Evolutionary conservation across 2,888 invertebrate genomes (phyloP).

Genomic region (Stenoptilia bipunctidactyla): DNA sequence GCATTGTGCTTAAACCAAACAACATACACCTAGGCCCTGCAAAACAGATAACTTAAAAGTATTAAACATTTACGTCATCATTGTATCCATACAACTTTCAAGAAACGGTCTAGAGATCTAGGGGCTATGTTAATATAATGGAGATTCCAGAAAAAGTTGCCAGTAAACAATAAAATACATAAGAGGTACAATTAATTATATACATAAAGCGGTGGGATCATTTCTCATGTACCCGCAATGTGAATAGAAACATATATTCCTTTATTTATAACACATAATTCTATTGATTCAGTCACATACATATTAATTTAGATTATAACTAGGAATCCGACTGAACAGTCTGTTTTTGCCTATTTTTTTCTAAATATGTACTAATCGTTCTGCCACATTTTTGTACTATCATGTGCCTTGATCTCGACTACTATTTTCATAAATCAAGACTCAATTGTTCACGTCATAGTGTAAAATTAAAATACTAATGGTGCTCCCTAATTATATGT

Average conservation of each 20-base stretch:
- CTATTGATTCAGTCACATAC: slow-evolving; percentile 13
- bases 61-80: no score
- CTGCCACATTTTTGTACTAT: background rate
- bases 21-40: no score
- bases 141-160: slow-evolving; percentile 21
- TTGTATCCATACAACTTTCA: no score
- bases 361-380: no score
- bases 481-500: background rate
- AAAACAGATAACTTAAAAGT: no score
- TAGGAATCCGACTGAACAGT: background rate
- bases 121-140: background rate
- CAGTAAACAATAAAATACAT: slow-evolving; percentile 21
- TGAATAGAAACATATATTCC: slow-evolving; percentile 30
- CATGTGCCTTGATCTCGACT: background rate
- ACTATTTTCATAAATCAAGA: no score
- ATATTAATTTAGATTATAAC: slow-evolving; percentile 1
- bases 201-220: slow-evolving; percentile 60
- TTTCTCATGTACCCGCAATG: slow-evolving; percentile 49
- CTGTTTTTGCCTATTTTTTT: no score
- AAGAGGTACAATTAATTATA: slow-evolving; percentile 27
- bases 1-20: no score
- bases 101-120: no score
- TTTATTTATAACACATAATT: slow-evolving; percentile 16
- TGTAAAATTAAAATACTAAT: no score
- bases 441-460: no score